Evolutionary conservation across 2,113 vertebrate species (phyloP).

Genomic region (Ramphastos sulfuratus): DNA sequence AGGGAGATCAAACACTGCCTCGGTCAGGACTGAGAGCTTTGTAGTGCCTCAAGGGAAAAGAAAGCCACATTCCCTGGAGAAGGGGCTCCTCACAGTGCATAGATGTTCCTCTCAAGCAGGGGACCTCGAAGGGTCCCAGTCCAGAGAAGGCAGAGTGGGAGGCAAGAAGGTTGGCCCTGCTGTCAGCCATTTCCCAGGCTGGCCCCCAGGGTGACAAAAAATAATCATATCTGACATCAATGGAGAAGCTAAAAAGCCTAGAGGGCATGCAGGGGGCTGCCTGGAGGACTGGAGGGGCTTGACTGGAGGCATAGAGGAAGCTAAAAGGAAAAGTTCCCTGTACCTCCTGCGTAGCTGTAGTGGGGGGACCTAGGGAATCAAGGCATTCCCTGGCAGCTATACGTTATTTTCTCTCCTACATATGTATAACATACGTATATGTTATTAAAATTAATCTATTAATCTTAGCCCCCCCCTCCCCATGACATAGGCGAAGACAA

Average conservation of each 20-base stretch:
- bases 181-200: background rate
- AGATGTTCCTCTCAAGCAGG: background rate
- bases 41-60: background rate
- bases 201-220: background rate
- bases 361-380: background rate
- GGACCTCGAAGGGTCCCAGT: background rate
- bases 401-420: background rate
- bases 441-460: background rate
- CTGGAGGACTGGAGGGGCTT: background rate
- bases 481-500: background rate
- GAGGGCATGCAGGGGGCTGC: fast-evolving
- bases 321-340: background rate
- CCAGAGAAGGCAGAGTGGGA: background rate
- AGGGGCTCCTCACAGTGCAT: background rate
- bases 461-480: background rate
- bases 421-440: too few species aligned
- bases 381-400: background rate
- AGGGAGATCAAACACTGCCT: background rate
- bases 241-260: background rate
- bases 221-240: background rate
- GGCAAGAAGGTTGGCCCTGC: background rate
- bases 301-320: background rate
- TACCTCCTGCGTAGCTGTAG: background rate
- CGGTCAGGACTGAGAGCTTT: background rate
- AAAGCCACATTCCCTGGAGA: background rate